Evolutionary conservation across 2,888 invertebrate species (phyloP), one percentile per base, ranked within the genome.

Genomic region (Taphrorychus bicolor): DNA sequence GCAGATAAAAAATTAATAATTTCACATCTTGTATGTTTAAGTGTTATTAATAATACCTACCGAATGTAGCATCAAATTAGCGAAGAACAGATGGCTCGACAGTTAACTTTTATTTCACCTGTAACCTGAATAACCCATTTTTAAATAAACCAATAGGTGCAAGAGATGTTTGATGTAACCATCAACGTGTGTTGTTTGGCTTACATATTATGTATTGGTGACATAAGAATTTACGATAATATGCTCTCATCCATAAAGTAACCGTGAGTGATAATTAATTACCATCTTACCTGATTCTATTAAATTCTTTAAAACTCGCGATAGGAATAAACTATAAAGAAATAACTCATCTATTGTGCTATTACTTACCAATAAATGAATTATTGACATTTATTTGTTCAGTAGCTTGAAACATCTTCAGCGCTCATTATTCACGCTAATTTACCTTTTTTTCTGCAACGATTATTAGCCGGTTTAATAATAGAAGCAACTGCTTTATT

Each of bases 381-480:
- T 32, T 32, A 32, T 45, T 45, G 45, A 9, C 45, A 45, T 17
- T 17, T 45, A 7, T 18, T 45, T 45, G 16, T 17, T 18, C 45
- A 45, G 7, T 45, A 14, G 45, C 45, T n/a, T 45, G 18, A 16
- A 17, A 17, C 45, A 45, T 45, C 16, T 14, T n/a, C 45, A 45
- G 14, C 18, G 14, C 5, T n/a, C 41, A 14, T 58, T 58, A 9
- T 59, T 45, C 32, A 32, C 32, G 32, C 32, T 32, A 32, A 32
- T 32, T 32, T 32, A 32, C 11, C 16, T 5, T 59, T 51, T 41
- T 53, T n/a, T n/a, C n/a, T 32, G 32, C 32, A 17, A 53, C 60
- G 32, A 56, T 49, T 60, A 66, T 66, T 66, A 57, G 18, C 19
- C 19, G 32, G 24, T 56, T 60, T 66, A 66, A 66, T 60, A 57